These are phyloP conservation scores for Helicorthomorpha holstii DNA, from an alignment of 1,140 invertebrate genomes.

Conservation along the genomic window DNA sequence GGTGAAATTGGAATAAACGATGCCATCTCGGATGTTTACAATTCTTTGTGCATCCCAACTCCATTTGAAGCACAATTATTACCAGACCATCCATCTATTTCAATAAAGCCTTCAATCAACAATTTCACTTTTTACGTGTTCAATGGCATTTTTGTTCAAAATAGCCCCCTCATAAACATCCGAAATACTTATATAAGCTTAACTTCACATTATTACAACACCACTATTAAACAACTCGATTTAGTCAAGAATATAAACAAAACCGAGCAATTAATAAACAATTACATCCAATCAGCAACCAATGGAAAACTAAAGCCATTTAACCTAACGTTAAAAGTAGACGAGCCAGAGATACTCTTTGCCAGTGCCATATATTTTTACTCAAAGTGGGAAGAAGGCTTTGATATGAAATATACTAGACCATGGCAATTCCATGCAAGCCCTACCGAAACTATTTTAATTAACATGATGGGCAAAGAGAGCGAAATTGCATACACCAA, in stretches of 20 bases:
- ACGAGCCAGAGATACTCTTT: constrained; percentile 4
- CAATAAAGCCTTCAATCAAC: background rate
- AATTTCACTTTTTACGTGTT: background rate
- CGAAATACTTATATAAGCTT: no score
- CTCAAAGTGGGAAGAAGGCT: constrained; percentile 18
- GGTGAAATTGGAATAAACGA: background rate
- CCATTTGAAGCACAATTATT: background rate
- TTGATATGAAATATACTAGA: constrained; percentile 26
- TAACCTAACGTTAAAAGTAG: no score
- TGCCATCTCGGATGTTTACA: background rate
- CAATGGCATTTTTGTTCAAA: background rate
- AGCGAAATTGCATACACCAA: constrained; percentile 15
- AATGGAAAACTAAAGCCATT: constrained; percentile 52
- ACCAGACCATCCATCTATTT: background rate
- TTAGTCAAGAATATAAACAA: no score
- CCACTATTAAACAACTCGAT: no score
- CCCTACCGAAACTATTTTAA: constrained; percentile 4
- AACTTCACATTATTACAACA: no score
- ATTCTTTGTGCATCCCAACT: no score
- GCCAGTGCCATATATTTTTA: constrained; percentile 27
- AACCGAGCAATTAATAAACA: constrained; percentile 41
- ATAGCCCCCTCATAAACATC: no score
- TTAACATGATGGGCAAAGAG: constrained; percentile 15
- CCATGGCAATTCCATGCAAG: background rate
- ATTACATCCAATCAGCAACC: constrained; percentile 55